A percentile compares a stretch with the other conserved stretches of the same genome.
These are phyloP conservation scores for Clarias gariepinus DNA, from an alignment of 2,113 vertebrate genomes.

Conservation along the genomic window DNA sequence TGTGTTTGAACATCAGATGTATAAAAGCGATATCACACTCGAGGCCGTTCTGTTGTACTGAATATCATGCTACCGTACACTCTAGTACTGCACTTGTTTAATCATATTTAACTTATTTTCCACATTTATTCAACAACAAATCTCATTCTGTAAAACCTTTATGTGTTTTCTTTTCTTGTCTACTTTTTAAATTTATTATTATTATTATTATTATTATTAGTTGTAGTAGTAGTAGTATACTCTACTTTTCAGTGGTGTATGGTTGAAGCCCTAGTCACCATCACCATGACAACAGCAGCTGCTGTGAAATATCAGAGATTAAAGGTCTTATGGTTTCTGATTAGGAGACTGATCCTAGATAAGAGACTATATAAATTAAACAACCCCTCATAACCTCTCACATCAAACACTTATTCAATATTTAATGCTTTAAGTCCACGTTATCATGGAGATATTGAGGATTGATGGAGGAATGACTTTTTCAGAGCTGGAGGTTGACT, in stretches of 20 bases:
- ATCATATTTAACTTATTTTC: background rate
- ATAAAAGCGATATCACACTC: no score
- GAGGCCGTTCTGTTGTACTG: no score
- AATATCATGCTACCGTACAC: no score
- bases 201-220: background rate
- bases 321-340: background rate
- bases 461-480: background rate
- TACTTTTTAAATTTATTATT: background rate
- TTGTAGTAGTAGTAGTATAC: no score
- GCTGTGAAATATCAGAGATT: background rate
- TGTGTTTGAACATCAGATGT: no score
- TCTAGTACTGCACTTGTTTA: background rate
- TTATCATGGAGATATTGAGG: background rate
- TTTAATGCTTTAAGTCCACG: no score
- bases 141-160: background rate
- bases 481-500: background rate
- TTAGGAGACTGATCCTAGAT: background rate
- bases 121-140: background rate
- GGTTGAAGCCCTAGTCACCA: background rate
- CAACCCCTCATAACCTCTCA: background rate
- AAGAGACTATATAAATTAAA: background rate
- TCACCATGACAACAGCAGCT: background rate
- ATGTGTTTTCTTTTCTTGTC: no score
- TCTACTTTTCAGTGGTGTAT: background rate
- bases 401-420: background rate